Evolutionary conservation across 2,113 vertebrate species (phyloP).

Genomic region (Heptranchias perlo): DNA sequence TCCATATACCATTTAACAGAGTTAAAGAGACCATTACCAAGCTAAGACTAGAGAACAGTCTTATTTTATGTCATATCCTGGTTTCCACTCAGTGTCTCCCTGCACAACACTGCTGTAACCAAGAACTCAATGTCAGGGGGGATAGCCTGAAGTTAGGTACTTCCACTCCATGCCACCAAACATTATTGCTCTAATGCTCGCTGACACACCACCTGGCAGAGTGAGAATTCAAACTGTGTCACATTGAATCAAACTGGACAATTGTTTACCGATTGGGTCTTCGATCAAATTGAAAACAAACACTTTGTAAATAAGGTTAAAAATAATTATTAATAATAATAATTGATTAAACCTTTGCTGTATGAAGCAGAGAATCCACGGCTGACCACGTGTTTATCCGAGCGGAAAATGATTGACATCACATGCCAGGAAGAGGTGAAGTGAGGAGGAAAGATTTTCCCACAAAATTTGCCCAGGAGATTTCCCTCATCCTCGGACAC

Average conservation of each 20-base stretch:
- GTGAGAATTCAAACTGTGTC: neutral
- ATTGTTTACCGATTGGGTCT: neutral
- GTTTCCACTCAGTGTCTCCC: neutral
- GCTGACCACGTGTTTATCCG: constrained; percentile 84
- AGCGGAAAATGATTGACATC: constrained; percentile 85
- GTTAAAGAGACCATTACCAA: neutral
- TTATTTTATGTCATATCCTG: neutral
- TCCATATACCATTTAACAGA: no score
- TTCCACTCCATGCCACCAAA: neutral
- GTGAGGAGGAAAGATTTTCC: constrained; percentile 68
- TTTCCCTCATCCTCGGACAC: constrained; percentile 75
- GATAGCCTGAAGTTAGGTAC: neutral
- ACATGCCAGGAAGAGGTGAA: constrained; percentile 92
- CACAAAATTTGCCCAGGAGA: constrained; percentile 88
- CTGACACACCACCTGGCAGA: neutral
- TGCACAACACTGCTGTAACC: neutral
- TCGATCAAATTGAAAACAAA: neutral
- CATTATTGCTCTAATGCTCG: neutral
- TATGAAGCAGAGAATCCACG: constrained; percentile 78
- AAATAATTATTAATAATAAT: no score
- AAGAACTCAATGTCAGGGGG: neutral
- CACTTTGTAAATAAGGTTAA: neutral
- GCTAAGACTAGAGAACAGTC: neutral
- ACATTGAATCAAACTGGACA: neutral
- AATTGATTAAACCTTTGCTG: constrained; percentile 72